Conservation (phyloP, 2,113 vertebrate species). For the Nyctibius bracteatus region DNA sequence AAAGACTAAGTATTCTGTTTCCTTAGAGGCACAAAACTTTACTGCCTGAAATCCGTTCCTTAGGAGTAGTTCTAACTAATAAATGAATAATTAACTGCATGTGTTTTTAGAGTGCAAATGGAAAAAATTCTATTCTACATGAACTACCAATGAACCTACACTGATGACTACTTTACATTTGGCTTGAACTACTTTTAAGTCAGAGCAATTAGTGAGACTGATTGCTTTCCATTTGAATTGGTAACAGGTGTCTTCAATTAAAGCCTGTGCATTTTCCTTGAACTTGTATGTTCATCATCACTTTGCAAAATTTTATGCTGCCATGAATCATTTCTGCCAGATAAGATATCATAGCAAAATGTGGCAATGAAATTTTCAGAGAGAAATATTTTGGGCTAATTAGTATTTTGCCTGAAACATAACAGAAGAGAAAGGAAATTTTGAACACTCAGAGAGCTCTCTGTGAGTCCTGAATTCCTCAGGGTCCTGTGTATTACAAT, state of each 20-base stretch:
- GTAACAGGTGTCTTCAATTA: constrained; percentile 6
- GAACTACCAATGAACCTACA: background rate
- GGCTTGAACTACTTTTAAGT: background rate
- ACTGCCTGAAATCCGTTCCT: background rate
- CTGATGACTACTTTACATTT: constrained; percentile 5
- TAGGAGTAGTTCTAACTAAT: constrained; percentile 18
- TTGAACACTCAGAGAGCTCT: background rate
- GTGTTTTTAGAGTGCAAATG: background rate
- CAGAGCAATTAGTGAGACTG: constrained; percentile 12
- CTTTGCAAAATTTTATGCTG: background rate
- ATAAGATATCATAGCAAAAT: background rate
- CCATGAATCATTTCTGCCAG: background rate
- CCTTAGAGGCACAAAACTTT: background rate
- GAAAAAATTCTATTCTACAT: background rate
- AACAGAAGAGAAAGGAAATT: background rate
- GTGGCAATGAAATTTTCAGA: background rate
- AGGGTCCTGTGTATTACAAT: background rate
- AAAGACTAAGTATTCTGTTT: background rate
- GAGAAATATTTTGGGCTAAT: background rate
- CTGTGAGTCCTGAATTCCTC: background rate
- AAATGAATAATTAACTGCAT: constrained; percentile 17
- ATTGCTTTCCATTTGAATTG: constrained; percentile 1
- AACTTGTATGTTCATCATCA: background rate
- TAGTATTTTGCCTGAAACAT: background rate
- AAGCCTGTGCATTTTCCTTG: background rate